These are phyloP conservation scores for Dynastes hyllus DNA, from an alignment of 2,888 invertebrate species.

Conservation along the genomic window DNA sequence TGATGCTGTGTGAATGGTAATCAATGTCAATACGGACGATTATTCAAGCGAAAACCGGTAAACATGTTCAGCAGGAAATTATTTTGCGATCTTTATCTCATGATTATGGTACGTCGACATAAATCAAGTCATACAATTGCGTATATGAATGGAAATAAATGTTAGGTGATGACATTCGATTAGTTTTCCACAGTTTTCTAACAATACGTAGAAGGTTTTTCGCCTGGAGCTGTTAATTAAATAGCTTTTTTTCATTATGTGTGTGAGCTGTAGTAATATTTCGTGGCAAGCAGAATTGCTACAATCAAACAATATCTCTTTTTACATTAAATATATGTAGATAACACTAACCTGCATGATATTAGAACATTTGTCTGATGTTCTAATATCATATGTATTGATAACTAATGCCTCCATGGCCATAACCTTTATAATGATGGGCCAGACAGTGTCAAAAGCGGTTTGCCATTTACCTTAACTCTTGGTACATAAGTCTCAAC, in stretches of 20 bases:
- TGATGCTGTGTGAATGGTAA: slow-evolving; percentile 21
- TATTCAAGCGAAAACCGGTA: slow-evolving; percentile 14
- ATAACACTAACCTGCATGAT: no score
- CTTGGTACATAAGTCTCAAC: no score
- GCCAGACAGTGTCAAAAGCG: no score
- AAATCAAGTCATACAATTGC: slow-evolving; percentile 22
- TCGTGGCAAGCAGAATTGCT: no score
- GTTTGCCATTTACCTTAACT: no score
- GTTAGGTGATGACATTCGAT: slow-evolving; percentile 28
- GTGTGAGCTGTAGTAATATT: background rate
- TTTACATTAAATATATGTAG: no score
- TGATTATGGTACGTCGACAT: slow-evolving; percentile 29
- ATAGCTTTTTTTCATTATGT: background rate
- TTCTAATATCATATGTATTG: no score
- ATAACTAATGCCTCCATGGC: no score
- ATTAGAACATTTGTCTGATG: no score
- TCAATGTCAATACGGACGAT: slow-evolving; percentile 26
- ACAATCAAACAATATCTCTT: no score
- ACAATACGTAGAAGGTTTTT: slow-evolving; percentile 16
- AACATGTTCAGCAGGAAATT: slow-evolving; percentile 38
- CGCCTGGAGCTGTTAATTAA: background rate
- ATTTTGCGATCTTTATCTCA: slow-evolving; percentile 42
- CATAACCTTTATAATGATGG: no score
- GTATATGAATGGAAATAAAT: slow-evolving; percentile 15
- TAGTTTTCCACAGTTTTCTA: slow-evolving; percentile 9